Evolutionary conservation across 2,888 invertebrate genomes (phyloP), one percentile per base, ranked within the genome.

Genomic region (Torymus aiolomorphi): DNA sequence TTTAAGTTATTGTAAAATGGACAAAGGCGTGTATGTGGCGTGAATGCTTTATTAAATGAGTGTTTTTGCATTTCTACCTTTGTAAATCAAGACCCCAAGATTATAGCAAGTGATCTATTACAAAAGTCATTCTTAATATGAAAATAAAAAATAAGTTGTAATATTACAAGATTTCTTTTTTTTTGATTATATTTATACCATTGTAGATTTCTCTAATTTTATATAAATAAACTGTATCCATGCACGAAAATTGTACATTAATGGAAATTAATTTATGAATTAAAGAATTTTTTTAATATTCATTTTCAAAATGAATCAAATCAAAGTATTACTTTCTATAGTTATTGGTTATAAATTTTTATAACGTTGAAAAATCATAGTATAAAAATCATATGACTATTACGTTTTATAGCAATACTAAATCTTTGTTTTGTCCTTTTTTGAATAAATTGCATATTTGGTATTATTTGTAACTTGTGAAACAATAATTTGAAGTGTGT

Each of bases 1-100:
- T 78, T 76, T 82, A 79, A 78, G 54, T 82, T 83, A 83, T 80
- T 82, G 67, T 65, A 57, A 70, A 69, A 52, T 76, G 57, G 42
- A 54, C 62, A 59, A 69, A 72, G 51, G 69, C n/a, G 73, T 65
- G 78, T 67, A 61, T 76, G 80, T 0, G 80, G 83, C 76, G 78
- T 81, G 82, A 82, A 76, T 83, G 81, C 78, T 84, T 80, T 72
- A 76, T 74, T 70, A 65, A 78, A 77, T 71, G 54, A 67, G 66
- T 69, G 75, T 74, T 80, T 82, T 80, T 80, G 56, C 78, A 82
- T 81, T 79, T 78, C 18, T 76, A 79, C 56, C 63, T 81, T 76
- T 79, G 75, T 76, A 77, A 74, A 77, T 66, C 31, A 63, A 78
- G n/a, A 76, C n/a, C 57, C 20, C 13, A 67, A n/a, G 57, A 4